These are phyloP conservation scores for Panthera tigris DNA, from an alignment of 2,113 vertebrate species.

Conservation along the genomic window DNA sequence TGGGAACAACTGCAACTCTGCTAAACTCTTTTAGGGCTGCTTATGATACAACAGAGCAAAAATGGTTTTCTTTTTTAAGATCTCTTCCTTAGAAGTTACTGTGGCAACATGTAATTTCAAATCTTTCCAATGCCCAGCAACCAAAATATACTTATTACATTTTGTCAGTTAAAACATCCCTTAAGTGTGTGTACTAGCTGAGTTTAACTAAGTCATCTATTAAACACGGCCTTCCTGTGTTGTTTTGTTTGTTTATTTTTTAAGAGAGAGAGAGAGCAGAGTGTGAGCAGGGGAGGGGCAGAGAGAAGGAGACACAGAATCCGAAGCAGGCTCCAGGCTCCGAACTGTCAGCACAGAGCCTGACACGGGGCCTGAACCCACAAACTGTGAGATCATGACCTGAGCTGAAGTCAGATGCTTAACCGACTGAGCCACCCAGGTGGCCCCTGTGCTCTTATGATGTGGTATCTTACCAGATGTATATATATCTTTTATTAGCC, in stretches of 20 bases:
- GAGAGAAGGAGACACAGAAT: too few relatives aligned
- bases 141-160: background rate
- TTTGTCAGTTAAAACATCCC: conserved; percentile 16
- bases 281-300: too few relatives aligned
- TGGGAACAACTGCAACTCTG: background rate
- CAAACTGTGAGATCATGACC: too few relatives aligned
- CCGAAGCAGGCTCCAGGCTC: too few relatives aligned
- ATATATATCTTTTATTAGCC: background rate
- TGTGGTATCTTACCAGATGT: background rate
- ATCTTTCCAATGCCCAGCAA: conserved; percentile 13
- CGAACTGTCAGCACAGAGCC: too few relatives aligned
- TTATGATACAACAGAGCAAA: background rate
- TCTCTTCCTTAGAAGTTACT: conserved; percentile 29
- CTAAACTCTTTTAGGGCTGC: background rate
- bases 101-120: conserved; percentile 52
- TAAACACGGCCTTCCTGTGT: background rate
- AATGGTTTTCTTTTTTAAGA: background rate
- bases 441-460: background rate
- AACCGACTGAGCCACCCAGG: too few relatives aligned
- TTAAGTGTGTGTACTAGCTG: background rate
- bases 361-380: too few relatives aligned
- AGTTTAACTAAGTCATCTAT: background rate
- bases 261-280: too few relatives aligned
- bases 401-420: too few relatives aligned
- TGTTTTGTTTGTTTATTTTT: too few relatives aligned